Conservation (phyloP, 2,888 invertebrate species). For the Drosophila acutilabella region DNA sequence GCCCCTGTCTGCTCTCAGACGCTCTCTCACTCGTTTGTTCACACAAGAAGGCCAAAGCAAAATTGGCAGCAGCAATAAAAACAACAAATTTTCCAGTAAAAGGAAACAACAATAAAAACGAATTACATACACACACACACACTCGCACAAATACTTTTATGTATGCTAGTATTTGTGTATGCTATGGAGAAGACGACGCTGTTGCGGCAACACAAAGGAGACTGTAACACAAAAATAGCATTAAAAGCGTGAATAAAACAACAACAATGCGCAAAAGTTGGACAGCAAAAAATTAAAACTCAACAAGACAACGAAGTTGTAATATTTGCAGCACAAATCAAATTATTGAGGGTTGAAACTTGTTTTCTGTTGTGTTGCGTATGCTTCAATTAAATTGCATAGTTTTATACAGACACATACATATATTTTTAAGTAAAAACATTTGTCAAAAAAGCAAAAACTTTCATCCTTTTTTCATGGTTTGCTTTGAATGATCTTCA, state of each 20-base stretch:
- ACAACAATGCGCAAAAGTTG: conserved; percentile 50
- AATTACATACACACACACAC: conserved; percentile 22
- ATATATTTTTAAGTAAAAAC: background rate
- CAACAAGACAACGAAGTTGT: conserved; percentile 35
- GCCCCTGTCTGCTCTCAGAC: background rate
- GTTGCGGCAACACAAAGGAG: conserved; percentile 54
- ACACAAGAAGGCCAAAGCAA: conserved; percentile 35
- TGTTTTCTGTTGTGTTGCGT: conserved; percentile 33
- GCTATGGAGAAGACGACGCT: conserved; percentile 42
- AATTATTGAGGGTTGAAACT: conserved; percentile 60
- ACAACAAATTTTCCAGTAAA: conserved; percentile 64
- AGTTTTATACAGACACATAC: background rate
- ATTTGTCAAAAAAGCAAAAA: background rate
- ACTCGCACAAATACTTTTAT: background rate
- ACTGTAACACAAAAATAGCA: conserved; percentile 62
- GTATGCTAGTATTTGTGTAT: conserved; percentile 6
- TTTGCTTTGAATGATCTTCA: conserved; percentile 27
- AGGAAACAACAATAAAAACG: conserved; percentile 57
- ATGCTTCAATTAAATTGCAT: background rate
- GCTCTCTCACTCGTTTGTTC: conserved; percentile 3
- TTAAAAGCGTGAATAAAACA: conserved; percentile 43
- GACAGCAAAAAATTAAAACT: conserved; percentile 35
- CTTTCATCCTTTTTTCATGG: conserved; percentile 9
- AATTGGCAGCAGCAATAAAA: conserved; percentile 64
- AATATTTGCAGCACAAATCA: conserved; percentile 49